phyloP scores from a whole-genome alignment of 2,113 vertebrate genomes.

The Corythornis madagascariensis region DNA sequence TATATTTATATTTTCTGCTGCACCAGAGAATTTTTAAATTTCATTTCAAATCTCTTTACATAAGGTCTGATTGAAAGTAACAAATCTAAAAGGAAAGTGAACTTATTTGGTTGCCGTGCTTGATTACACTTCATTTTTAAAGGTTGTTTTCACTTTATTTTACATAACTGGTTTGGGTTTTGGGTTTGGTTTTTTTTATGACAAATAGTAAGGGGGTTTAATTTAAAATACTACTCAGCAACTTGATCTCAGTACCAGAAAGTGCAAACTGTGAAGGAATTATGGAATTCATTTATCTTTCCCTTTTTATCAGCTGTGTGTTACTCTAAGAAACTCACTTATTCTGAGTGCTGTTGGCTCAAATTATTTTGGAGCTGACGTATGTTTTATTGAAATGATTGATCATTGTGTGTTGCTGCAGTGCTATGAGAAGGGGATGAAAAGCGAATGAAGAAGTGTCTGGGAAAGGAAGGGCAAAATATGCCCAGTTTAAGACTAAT shows the following conservation, averaged over 20 bases:
- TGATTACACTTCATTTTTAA: constrained; percentile 31
- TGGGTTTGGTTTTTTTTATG: neutral
- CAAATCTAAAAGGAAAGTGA: constrained; percentile 32
- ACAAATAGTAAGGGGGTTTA: neutral
- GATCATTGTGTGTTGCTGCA: constrained; percentile 12
- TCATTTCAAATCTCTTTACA: constrained; percentile 35
- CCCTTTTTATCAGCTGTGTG: constrained; percentile 15
- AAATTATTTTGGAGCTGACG: neutral
- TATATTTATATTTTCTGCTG: constrained; percentile 28
- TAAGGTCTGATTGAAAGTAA: constrained; percentile 20
- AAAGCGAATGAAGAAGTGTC: neutral
- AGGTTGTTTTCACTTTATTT: constrained; percentile 36
- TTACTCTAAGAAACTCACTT: constrained; percentile 39
- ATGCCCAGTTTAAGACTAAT: constrained; percentile 37
- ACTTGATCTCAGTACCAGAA: constrained; percentile 18
- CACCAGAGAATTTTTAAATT: constrained; percentile 1
- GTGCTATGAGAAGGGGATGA: constrained; percentile 10
- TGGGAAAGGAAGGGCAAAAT: constrained; percentile 10
- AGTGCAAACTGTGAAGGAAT: constrained; percentile 23
- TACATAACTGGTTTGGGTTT: neutral
- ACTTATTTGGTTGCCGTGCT: neutral
- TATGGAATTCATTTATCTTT: constrained; percentile 24
- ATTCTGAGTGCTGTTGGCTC: constrained; percentile 50
- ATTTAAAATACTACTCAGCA: constrained; percentile 54
- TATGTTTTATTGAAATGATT: constrained; percentile 2